phyloP scores from a whole-genome alignment of 2,888 invertebrate genomes.

The Agrotis puta region DNA sequence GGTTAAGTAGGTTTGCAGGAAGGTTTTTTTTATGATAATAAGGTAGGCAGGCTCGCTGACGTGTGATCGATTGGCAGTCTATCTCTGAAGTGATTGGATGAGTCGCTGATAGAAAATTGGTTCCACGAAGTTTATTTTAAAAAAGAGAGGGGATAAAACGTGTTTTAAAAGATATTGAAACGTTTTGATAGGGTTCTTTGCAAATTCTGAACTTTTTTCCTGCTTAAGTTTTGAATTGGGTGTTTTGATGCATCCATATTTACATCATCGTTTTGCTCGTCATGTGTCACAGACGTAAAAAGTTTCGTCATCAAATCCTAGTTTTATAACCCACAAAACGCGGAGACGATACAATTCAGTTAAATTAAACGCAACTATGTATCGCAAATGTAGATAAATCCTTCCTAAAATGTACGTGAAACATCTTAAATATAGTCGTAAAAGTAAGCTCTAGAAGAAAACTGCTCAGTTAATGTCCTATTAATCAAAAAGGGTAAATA shows the following conservation, averaged over 20 bases:
- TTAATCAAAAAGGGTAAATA: constrained; percentile 46
- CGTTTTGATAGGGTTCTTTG: not conserved
- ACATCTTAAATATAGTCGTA: constrained; percentile 29
- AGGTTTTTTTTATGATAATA: constrained; percentile 65
- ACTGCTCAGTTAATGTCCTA: constrained; percentile 21
- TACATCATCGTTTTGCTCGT: not conserved
- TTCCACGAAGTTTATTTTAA: constrained; percentile 24
- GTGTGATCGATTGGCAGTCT: constrained; percentile 57
- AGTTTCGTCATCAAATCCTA: constrained; percentile 17
- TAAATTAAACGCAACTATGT: constrained; percentile 21
- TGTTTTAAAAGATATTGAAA: constrained; percentile 8
- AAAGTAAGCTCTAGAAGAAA: constrained; percentile 37
- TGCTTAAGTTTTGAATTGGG: not conserved
- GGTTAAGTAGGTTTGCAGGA: constrained; percentile 59
- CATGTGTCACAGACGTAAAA: not conserved
- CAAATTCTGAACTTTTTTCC: not conserved
- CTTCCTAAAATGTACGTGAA: constrained; percentile 10
- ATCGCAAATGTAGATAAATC: constrained; percentile 1
- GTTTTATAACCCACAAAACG: constrained; percentile 19
- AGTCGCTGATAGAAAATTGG: constrained; percentile 38
- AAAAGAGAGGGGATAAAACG: not conserved
- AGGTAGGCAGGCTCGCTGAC: constrained; percentile 50
- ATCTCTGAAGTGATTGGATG: constrained; percentile 49
- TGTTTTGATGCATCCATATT: not conserved
- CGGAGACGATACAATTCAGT: not conserved